Base-by-base conservation (phyloP, 1,140 invertebrate species). In the Oscheius sp. region DNA sequence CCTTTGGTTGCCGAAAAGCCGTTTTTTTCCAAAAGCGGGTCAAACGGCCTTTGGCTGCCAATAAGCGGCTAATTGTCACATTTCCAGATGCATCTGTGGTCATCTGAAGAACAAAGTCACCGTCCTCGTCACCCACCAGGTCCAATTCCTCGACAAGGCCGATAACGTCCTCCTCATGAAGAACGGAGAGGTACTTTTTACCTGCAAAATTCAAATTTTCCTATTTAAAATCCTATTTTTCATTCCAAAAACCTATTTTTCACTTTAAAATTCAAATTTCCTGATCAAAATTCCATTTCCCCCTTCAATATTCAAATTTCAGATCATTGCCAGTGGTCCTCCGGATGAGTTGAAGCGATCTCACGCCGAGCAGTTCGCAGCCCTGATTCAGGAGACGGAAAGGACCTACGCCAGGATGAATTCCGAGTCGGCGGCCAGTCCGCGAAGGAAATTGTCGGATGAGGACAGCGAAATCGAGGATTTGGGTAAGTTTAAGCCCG, bases 71-170 rank as follows among this genome's bases (percentile, higher is more conserved):
- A 55, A 62, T 10, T 42, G 45, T 64, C 58, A 31, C 58, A 35
- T 73, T 70, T 76, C 46, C 68, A 87, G 86, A 64, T 86, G 85
- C 49, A 86, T 88, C 29, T 85, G 86, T 73, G 89, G 89, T 1
- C 90, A 90, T 80, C 85, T 93, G 32, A 88, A 87, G 23, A 86
- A 90, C 65, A 91, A 91, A 83, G 91, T 91, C 0, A 86, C 90
- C n/a, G 88, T 94, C 42, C 87, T 94, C 3, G 91, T 92, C 23
- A 94, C 92, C 0, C 92, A 94, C 86, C 92, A 93, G 79, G 85
- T 93, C 2, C 92, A 93, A 80, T 92, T 91, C 82, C 86, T 94
- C 20, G 89, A 89, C 79, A 87, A 88, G 23, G 91, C 90, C 0
- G 89, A 91, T 82, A 88, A 89, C 76, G 92, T 94, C 75, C 84